Percentiles rank a stretch among this genome's conserved stretches.
These are phyloP conservation scores for Crotalus viridis DNA, from an alignment of 2,113 vertebrate species.

Conservation along the genomic window DNA sequence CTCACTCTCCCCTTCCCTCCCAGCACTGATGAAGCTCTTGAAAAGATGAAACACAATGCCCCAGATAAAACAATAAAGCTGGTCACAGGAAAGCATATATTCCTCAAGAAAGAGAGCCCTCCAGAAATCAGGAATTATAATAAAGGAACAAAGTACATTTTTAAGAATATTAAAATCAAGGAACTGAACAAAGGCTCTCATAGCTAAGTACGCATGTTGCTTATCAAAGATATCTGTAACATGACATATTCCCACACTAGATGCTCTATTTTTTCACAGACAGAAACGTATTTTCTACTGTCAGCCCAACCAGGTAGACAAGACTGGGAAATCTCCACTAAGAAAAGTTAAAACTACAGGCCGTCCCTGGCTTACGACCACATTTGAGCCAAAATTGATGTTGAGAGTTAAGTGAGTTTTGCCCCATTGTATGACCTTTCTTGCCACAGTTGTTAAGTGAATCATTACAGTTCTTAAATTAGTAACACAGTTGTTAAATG, in stretches of 20 bases:
- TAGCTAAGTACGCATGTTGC: conserved; percentile 41
- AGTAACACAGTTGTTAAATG: not conserved
- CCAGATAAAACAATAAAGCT: conserved; percentile 62
- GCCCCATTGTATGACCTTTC: not conserved
- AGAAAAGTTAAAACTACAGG: not conserved
- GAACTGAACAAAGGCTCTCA: conserved; percentile 55
- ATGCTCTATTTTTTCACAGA: conserved; percentile 28
- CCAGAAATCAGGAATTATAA: conserved; percentile 59
- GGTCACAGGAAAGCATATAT: conserved; percentile 49
- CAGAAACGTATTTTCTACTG: not conserved
- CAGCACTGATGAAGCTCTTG: conserved; percentile 62
- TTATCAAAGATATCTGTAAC: conserved; percentile 51
- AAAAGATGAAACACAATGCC: conserved; percentile 70
- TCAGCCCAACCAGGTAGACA: not conserved
- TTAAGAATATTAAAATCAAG: conserved; percentile 62
- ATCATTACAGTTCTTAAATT: not conserved
- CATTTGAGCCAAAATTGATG: not conserved
- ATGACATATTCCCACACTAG: conserved; percentile 1
- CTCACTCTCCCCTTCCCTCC: not conserved
- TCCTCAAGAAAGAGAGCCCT: conserved; percentile 61
- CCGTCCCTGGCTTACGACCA: not conserved
- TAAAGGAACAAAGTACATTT: conserved; percentile 67
- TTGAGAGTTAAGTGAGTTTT: not conserved
- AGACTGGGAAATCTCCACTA: not conserved
- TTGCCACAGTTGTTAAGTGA: not conserved